phyloP scores from a whole-genome alignment of 2,888 invertebrate genomes.

The Hyles lineata region DNA sequence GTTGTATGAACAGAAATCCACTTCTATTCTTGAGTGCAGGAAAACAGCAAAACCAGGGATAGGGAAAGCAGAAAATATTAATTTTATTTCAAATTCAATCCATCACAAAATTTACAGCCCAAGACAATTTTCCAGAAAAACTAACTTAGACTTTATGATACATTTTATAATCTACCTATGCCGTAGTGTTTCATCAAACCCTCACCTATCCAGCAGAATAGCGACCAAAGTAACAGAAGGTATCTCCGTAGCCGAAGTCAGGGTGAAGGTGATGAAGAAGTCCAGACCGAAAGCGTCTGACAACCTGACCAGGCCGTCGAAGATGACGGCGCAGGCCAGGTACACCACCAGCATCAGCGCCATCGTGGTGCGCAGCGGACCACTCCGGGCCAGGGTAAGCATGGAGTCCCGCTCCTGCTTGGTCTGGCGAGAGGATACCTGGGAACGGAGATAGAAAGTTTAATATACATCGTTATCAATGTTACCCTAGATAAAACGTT shows the following conservation, averaged over 20 bases:
- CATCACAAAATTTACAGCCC: too few relatives aligned
- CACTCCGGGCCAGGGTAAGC: conserved; percentile 59
- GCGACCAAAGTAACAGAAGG: conserved; percentile 74
- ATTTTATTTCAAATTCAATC: too few relatives aligned
- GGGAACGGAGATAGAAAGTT: conserved; percentile 21
- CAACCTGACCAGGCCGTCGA: conserved; percentile 78
- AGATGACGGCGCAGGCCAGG: conserved; percentile 73
- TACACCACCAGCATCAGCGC: conserved; percentile 66
- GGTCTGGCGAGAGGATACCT: conserved; percentile 68
- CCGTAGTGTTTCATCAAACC: conserved; percentile 22
- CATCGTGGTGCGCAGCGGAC: conserved; percentile 63
- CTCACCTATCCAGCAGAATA: conserved; percentile 68
- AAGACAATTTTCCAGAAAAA: too few relatives aligned
- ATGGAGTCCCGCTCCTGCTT: conserved; percentile 65
- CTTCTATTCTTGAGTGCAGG: too few relatives aligned
- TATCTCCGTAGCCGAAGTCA: conserved; percentile 78
- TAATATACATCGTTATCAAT: too few relatives aligned
- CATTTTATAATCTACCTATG: too few relatives aligned
- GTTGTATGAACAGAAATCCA: too few relatives aligned
- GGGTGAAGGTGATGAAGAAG: conserved; percentile 77
- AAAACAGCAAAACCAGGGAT: too few relatives aligned
- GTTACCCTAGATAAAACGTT: too few relatives aligned
- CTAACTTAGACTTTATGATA: too few relatives aligned
- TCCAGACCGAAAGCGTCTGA: conserved; percentile 75
- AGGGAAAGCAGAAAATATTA: too few relatives aligned